phyloP scores from a whole-genome alignment of 2,888 invertebrate species.

The Seladonia tumulorum region DNA sequence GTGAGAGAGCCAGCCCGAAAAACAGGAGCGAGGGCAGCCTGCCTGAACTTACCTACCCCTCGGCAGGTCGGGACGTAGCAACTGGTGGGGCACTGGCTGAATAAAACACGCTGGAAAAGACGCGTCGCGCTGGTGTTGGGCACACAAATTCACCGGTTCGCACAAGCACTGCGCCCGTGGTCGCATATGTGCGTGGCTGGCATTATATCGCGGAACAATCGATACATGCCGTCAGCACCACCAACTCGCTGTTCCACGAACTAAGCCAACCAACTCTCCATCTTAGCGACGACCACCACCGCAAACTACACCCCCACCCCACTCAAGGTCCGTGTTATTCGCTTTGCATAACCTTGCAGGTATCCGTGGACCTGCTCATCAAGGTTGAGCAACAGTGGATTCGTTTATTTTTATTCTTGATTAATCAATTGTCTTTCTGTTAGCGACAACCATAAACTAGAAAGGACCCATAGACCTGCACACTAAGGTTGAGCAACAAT shows the following conservation, averaged over 20 bases:
- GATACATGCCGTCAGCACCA: constrained; percentile 78
- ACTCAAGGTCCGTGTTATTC: constrained; percentile 69
- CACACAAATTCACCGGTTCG: constrained; percentile 60
- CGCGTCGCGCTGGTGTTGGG: constrained; percentile 57
- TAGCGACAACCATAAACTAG: too few relatives aligned
- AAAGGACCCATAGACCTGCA: not conserved
- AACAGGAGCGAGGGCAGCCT: constrained; percentile 31
- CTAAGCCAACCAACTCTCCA: constrained; percentile 68
- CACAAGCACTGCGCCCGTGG: constrained; percentile 64
- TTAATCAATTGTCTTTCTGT: not conserved
- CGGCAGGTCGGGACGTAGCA: constrained; percentile 54
- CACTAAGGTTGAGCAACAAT: not conserved
- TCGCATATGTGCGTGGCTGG: constrained; percentile 72
- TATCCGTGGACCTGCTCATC: not conserved
- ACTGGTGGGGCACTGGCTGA: constrained; percentile 40
- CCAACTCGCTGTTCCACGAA: constrained; percentile 72
- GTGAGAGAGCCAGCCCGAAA: constrained; percentile 32
- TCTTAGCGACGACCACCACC: constrained; percentile 65
- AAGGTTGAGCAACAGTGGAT: not conserved
- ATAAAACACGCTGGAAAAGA: constrained; percentile 66
- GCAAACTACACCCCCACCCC: constrained; percentile 65
- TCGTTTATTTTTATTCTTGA: not conserved
- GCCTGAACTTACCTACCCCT: constrained; percentile 50
- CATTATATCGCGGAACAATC: constrained; percentile 81
- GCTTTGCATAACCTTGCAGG: constrained; percentile 74